Base-by-base conservation (phyloP, 2,888 invertebrate species). In the Agrilus biguttatus region DNA sequence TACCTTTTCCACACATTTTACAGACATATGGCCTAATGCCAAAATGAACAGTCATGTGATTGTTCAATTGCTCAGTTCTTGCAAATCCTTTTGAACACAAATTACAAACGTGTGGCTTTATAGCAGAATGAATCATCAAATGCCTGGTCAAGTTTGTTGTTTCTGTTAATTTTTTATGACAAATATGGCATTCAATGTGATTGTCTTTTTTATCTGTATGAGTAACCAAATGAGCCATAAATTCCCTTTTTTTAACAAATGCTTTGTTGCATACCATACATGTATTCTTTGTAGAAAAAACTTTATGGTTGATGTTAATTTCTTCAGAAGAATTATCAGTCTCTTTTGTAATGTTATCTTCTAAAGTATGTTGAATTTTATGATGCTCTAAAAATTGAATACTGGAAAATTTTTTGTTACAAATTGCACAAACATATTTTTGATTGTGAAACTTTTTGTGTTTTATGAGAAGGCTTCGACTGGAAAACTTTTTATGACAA, bases 41-140 rank as follows among this genome's bases (percentile, higher is more conserved):
- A 14, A 67, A 66, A 59, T 77, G 77, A n/a, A 67, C 66, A 49
- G 72, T 74, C 61, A 75, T 64, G 55, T 79, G 79, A 44, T 70
- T 66, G 8, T 65, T 65, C 1, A 77, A 58, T 50, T 76, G 75
- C 39, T 77, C 75, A 2, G 69, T 68, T 38, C 77, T 62, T 0
- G 73, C 67, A 53, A 74, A 80, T 1, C 66, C 66, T 53, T 76
- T 77, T 2, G 69, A 61, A 52, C 80, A 80, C 37, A 71, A 60
- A 5, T 62, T 61, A 57, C 80, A 80, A 39, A 66, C 63, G 47
- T 67, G 70, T 0, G 70, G 69, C 44, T 70, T 71, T 2, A 69
- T 64, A n/a, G 67, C 59, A 5, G 63, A 65, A 52, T 79, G 78
- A 21, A 72, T 62, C 50, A 71, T 72, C 52, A 65, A 62, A 51